Evolutionary conservation across 1,140 invertebrate genomes (phyloP), one percentile per base, ranked within the genome.

Genomic region (Drosophila leontia): DNA sequence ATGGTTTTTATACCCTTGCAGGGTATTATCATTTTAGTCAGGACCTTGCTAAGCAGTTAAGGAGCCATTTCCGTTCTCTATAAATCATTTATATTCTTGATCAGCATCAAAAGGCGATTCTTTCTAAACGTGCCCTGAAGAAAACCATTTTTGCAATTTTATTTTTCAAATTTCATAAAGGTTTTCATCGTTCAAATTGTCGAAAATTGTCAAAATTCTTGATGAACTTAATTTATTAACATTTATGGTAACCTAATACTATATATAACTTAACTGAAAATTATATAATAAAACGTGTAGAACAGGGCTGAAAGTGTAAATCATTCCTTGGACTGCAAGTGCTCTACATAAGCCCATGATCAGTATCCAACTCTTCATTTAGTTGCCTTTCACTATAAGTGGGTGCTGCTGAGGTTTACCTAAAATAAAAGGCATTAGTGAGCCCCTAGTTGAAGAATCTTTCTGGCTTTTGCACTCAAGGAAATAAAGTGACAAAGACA

Each of bases 401-500:
- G 26, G 12, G 65, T 45, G 45, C 45, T 76, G 51, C 51, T 64
- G n/a, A 78, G 64, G 65, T 78, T 78, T n/a, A 69, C 75, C 75
- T 78, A 57, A 29, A 78, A 69, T 11, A 13, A 44, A 34, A 3
- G 0, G 9, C 0, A 39, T 34, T 74, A 34, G 53, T 55, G 39
- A 37, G 51, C 34, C 19, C 4, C 19, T 5, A 11, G 4, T 15
- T 39, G 5, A 8, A 11, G 8, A 26, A 39, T 39, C 13, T 23
- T 37, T 55, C 35, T 55, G 53, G 34, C 53, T 39, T 55, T 53
- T 12, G 8, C 17, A 19, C 3, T 19, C 7, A 53, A 35, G 32
- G 3, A 37, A 37, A 55, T 23, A 13, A 11, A 55, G 5, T 9
- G 29, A 51, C 29, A 51, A 51, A 17, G 26, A 32, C 17, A 17